Conservation (phyloP, 1,140 invertebrate species). For the Drosophila kanapiae region DNA sequence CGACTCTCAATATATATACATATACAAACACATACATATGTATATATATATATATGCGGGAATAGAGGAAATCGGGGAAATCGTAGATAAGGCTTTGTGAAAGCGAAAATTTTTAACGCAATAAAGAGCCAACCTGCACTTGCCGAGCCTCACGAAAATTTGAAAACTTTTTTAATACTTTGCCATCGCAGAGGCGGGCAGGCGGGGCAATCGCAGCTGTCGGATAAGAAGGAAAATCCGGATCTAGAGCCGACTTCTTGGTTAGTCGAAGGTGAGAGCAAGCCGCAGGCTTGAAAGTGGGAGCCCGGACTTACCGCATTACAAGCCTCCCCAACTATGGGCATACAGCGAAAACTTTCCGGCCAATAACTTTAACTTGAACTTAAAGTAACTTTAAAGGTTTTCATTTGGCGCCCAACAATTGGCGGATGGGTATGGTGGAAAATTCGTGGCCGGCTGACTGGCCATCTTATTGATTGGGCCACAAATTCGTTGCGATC, state of each 20-base stretch:
- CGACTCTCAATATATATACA: constrained; percentile 35
- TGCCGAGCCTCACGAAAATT: constrained; percentile 69
- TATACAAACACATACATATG: background rate
- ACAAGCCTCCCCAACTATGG: constrained; percentile 50
- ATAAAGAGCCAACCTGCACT: constrained; percentile 77
- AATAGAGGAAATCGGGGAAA: constrained; percentile 9
- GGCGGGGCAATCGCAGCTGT: constrained; percentile 24
- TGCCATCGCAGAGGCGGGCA: constrained; percentile 5
- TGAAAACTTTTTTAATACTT: constrained; percentile 82
- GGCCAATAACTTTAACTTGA: constrained; percentile 44
- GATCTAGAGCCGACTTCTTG: constrained; percentile 7
- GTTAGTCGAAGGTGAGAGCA: constrained; percentile 50
- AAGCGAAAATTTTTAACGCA: constrained; percentile 77
- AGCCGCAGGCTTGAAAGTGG: constrained; percentile 50
- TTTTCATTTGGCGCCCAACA: no score
- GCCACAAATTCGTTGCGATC: constrained; percentile 49
- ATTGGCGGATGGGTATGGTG: background rate
- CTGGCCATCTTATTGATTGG: constrained; percentile 63
- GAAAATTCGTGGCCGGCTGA: constrained; percentile 10
- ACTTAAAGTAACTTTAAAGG: background rate
- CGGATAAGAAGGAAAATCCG: constrained; percentile 21
- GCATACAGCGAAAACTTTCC: constrained; percentile 46
- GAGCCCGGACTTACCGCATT: constrained; percentile 51
- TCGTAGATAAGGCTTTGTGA: constrained; percentile 66
- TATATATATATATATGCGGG: constrained; percentile 11